Percentiles rank a stretch among this genome's conserved stretches.
These are phyloP conservation scores for Fulica atra DNA, from an alignment of 2,113 vertebrate species.

Conservation along the genomic window DNA sequence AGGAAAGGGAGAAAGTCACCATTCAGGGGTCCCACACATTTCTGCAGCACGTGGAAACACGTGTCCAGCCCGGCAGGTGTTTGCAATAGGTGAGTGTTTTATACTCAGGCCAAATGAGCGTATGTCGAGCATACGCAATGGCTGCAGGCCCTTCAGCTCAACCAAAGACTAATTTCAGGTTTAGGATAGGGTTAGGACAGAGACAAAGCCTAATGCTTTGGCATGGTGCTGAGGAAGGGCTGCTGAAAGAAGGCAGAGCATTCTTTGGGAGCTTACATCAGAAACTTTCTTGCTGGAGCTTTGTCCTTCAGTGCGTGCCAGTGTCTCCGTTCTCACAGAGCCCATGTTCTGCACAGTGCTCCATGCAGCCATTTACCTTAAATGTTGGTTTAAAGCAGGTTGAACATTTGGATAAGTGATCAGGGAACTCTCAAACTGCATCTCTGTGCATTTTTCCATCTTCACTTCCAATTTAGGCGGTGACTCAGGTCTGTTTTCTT, in stretches of 20 bases:
- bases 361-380: background rate
- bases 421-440: background rate
- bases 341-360: background rate
- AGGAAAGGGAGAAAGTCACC: background rate
- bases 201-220: background rate
- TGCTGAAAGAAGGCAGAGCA: background rate
- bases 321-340: background rate
- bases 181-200: background rate
- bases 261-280: background rate
- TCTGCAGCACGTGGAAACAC: background rate
- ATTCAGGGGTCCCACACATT: background rate
- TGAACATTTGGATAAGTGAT: background rate
- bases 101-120: fast-evolving
- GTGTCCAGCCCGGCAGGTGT: background rate
- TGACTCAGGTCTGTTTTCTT: background rate
- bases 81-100: background rate
- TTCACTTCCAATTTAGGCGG: background rate
- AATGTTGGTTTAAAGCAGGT: background rate
- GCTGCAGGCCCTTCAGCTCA: background rate
- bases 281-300: background rate
- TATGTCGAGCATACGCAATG: background rate
- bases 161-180: background rate
- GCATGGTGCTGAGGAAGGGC: background rate
- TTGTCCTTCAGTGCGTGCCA: fast-evolving
- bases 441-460: background rate